A percentile compares a stretch with the other conserved stretches of the same genome.
phyloP scores from a whole-genome alignment of 2,888 invertebrate genomes.

The Drosophila anceps region DNA sequence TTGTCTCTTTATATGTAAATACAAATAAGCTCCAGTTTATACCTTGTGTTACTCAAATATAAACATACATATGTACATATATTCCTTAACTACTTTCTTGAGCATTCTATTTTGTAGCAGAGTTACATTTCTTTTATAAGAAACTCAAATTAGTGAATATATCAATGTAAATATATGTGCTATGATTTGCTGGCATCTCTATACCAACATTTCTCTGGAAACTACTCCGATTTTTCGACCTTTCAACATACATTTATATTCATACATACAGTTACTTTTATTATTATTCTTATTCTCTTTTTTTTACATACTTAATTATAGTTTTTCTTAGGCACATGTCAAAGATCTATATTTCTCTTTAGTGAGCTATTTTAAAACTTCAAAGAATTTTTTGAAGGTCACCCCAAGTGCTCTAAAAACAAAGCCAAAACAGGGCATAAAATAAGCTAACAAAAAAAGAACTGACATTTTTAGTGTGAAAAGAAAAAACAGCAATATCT shows the following conservation, averaged over 20 bases:
- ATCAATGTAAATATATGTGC: no score
- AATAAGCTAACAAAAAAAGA: slow-evolving; percentile 19
- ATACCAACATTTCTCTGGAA: not conserved
- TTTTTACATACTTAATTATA: not conserved
- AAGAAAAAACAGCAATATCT: slow-evolving; percentile 16
- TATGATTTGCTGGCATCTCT: no score
- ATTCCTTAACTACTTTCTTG: no score
- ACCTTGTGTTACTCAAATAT: no score
- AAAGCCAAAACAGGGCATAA: slow-evolving; percentile 9
- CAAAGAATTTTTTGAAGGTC: slow-evolving; percentile 33
- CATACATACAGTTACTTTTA: not conserved
- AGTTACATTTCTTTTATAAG: no score
- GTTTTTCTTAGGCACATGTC: not conserved
- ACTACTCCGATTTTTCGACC: not conserved
- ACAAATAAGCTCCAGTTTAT: no score
- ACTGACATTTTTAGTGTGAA: slow-evolving; percentile 47
- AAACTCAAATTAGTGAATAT: no score
- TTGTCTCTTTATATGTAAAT: not conserved
- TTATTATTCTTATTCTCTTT: not conserved
- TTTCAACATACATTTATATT: no score
- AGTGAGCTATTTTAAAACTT: slow-evolving; percentile 1
- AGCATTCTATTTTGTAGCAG: no score
- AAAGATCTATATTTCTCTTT: not conserved
- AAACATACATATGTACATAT: no score
- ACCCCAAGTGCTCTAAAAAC: slow-evolving; percentile 9